Evolutionary conservation across 2,113 vertebrate genomes (phyloP).

Genomic region (Electrona antarctica): DNA sequence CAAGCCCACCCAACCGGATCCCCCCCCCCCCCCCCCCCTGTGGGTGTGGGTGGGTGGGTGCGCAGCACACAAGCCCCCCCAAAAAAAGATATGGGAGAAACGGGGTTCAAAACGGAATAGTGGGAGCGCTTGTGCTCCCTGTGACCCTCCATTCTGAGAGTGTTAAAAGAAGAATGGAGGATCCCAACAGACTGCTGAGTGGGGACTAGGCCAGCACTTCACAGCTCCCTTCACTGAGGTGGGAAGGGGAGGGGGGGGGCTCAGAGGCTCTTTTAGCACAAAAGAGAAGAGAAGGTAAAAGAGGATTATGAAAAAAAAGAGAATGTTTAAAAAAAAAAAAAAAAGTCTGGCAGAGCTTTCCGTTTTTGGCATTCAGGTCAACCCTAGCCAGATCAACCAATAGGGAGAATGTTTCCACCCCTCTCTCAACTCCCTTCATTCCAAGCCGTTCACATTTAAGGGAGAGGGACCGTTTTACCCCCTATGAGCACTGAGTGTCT

Average conservation of each 20-base stretch:
- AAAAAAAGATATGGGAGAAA: slow-evolving; percentile 14
- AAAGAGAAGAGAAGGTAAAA: slow-evolving; percentile 63
- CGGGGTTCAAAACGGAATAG: slow-evolving; percentile 22
- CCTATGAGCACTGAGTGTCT: slow-evolving; percentile 38
- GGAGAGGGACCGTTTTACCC: slow-evolving; percentile 46
- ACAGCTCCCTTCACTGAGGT: slow-evolving; percentile 39
- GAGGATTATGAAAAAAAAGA: slow-evolving; percentile 55
- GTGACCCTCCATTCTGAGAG: slow-evolving; percentile 49
- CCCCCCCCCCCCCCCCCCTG: not conserved
- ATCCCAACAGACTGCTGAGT: slow-evolving; percentile 60
- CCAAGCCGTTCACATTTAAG: slow-evolving; percentile 42
- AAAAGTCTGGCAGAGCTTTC: slow-evolving; percentile 61
- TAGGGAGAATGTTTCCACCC: slow-evolving; percentile 31
- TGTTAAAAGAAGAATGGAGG: slow-evolving; percentile 51
- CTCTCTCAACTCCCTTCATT: slow-evolving; percentile 27
- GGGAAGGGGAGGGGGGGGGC: slow-evolving; percentile 1
- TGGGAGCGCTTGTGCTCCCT: slow-evolving; percentile 26
- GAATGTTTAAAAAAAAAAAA: slow-evolving; percentile 45
- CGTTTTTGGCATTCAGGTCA: slow-evolving; percentile 68
- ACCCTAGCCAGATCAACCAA: slow-evolving; percentile 53
- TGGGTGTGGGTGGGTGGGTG: no score
- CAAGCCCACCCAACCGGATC: not conserved
- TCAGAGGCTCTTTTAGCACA: slow-evolving; percentile 59
- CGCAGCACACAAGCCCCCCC: slow-evolving; percentile 26
- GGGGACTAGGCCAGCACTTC: slow-evolving; percentile 55